Evolutionary conservation across 2,113 vertebrate genomes (phyloP), one percentile per base, ranked within the genome.

Genomic region (Callipepla californica): DNA sequence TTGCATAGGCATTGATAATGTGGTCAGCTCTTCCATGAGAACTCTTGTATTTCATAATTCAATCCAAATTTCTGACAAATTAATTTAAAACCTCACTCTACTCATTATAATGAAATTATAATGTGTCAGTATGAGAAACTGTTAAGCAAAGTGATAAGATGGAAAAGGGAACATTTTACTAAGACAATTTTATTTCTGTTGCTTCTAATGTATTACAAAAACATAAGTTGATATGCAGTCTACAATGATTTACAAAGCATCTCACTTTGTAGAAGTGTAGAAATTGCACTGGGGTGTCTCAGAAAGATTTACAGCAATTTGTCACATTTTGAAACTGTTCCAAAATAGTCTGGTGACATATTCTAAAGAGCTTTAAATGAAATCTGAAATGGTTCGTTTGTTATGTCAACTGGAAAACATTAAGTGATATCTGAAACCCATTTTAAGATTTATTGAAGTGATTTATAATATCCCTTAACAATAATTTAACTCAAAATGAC

Each of bases 391-490:
- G 93, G 67, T 97, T 97, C 93, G 97, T 98, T 97, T 97, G 83
- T 97, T 97, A 97, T 97, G 94, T 97, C 95, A 97, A 96, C 94
- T 96, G 80, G 66, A 95, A 97, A 36, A 66, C 89, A 97, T 96
- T 95, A 97, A 97, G 72, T 95, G 94, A 96, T 97, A 97, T 94
- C 96, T 97, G 92, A 97, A 98, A 97, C 97, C 94, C 51, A 95
- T 89, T 89, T 94, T 85, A 96, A 96, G 92, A 97, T 97, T 97
- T 97, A 98, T 91, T 93, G 93, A 95, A 95, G 77, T 96, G 88
- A 96, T 96, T 95, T 95, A 96, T 97, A 97, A 96, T 96, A 95
- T 80, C 66, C n/a, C 67, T 95, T 97, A 97, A 97, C 97, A 89
- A 90, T 80, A 97, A 96, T 96, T 89, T 97, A 83, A 91, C 80